Conservation (phyloP, 2,888 invertebrate species). For the Agriopis marginaria region DNA sequence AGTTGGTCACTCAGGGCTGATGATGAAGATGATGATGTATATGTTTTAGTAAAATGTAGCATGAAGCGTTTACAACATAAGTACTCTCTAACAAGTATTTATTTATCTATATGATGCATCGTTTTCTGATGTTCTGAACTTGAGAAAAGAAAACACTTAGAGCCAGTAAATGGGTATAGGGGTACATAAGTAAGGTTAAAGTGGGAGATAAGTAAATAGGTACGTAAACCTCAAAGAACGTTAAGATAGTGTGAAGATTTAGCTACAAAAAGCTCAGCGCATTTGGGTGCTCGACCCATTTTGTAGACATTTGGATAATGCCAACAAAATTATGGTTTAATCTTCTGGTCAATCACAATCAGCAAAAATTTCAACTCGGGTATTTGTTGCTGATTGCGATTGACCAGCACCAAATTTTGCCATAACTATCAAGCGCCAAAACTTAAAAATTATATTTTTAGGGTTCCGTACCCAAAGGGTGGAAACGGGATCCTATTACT, state of each 20-base stretch:
- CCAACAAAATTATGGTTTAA: neutral
- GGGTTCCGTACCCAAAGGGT: too few species aligned
- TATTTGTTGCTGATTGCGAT: too few species aligned
- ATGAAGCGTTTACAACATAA: neutral
- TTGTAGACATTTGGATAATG: neutral
- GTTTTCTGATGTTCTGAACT: neutral
- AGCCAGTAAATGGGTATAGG: constrained; percentile 11
- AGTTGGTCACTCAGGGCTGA: too few species aligned
- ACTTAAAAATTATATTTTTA: too few species aligned
- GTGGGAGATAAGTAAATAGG: constrained; percentile 18
- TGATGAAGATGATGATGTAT: too few species aligned
- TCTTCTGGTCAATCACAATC: neutral
- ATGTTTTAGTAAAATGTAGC: too few species aligned
- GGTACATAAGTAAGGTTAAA: constrained; percentile 13
- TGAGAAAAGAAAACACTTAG: constrained; percentile 1
- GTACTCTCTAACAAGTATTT: too few species aligned
- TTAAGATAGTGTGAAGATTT: constrained; percentile 10
- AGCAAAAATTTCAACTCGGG: too few species aligned
- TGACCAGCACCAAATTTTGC: too few species aligned
- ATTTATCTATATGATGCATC: neutral
- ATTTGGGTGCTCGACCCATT: neutral
- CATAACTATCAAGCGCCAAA: too few species aligned
- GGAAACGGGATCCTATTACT: too few species aligned
- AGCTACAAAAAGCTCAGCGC: constrained; percentile 6
- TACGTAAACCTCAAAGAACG: constrained; percentile 15